Percentiles rank a stretch among this genome's conserved stretches.
These are phyloP conservation scores for Syrrhaptes paradoxus DNA, from an alignment of 2,113 vertebrate genomes.

Conservation along the genomic window DNA sequence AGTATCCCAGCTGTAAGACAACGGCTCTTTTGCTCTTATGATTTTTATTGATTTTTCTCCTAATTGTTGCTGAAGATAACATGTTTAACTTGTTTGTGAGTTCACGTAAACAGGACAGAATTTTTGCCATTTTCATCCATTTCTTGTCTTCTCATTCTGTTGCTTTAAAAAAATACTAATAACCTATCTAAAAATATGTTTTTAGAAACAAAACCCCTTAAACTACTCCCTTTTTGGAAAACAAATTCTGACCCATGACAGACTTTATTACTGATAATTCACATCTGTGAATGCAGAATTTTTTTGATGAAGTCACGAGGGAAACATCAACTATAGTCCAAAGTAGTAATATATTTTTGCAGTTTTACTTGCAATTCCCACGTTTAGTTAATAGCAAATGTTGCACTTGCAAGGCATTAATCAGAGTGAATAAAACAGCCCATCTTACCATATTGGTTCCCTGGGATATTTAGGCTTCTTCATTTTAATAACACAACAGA, in stretches of 20 bases:
- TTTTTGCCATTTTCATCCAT: background rate
- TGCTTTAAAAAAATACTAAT: background rate
- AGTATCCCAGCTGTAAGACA: background rate
- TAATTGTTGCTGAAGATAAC: background rate
- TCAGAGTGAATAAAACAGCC: background rate
- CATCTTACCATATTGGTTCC: background rate
- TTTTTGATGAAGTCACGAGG: background rate
- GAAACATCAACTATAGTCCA: background rate
- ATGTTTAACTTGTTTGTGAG: background rate
- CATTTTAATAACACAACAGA: background rate
- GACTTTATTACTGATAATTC: background rate
- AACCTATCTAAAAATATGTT: background rate
- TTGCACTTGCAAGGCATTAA: background rate
- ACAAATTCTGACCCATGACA: background rate
- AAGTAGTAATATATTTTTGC: background rate
- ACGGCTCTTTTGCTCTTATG: background rate
- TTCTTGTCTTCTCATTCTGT: background rate
- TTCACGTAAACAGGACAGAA: background rate
- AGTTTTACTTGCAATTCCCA: background rate
- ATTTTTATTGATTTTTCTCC: background rate
- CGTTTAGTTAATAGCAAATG: background rate
- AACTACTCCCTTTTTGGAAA: background rate
- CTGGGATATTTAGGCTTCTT: background rate
- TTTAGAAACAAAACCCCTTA: background rate
- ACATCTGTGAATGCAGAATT: background rate